Percentiles rank a stretch among this genome's conserved stretches.
These are phyloP conservation scores for Alsophila aescularia DNA, from an alignment of 2,888 invertebrate species.

Conservation along the genomic window DNA sequence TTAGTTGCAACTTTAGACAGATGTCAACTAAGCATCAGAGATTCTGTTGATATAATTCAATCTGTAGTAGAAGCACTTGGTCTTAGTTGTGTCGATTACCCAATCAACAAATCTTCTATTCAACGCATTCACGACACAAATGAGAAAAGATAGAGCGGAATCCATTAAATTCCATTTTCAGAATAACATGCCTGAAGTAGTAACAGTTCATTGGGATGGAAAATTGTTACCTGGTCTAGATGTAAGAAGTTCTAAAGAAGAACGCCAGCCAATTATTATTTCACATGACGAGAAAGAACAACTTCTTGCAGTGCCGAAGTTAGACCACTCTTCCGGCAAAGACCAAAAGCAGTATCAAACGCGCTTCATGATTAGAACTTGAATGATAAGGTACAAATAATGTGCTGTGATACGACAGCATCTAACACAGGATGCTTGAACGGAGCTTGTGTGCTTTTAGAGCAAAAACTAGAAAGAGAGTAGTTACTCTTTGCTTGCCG, in stretches of 20 bases:
- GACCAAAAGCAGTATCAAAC: too few species aligned
- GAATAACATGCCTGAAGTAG: conserved; percentile 44
- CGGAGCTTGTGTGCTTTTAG: not conserved
- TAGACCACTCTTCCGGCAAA: too few species aligned
- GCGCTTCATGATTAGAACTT: not conserved
- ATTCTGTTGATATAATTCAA: conserved; percentile 27
- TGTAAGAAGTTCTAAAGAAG: conserved; percentile 34
- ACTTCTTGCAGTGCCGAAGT: conserved; percentile 33
- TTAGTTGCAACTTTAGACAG: too few species aligned
- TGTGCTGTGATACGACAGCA: not conserved
- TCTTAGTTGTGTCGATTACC: not conserved
- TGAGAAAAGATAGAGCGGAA: conserved; percentile 30
- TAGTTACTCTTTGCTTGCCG: conserved; percentile 2
- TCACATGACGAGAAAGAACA: conserved; percentile 29
- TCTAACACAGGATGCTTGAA: not conserved
- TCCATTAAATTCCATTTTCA: conserved; percentile 50
- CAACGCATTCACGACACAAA: not conserved
- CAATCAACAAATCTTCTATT: not conserved
- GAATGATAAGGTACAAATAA: not conserved
- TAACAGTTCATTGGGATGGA: conserved; percentile 51
- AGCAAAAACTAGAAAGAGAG: not conserved
- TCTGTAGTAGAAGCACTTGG: conserved; percentile 21
- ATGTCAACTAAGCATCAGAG: conserved; percentile 31
- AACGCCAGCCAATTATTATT: conserved; percentile 40
- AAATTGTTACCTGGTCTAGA: conserved; percentile 49